These are phyloP conservation scores for Hartigia nigra DNA, from an alignment of 2,888 invertebrate genomes.

Conservation along the genomic window DNA sequence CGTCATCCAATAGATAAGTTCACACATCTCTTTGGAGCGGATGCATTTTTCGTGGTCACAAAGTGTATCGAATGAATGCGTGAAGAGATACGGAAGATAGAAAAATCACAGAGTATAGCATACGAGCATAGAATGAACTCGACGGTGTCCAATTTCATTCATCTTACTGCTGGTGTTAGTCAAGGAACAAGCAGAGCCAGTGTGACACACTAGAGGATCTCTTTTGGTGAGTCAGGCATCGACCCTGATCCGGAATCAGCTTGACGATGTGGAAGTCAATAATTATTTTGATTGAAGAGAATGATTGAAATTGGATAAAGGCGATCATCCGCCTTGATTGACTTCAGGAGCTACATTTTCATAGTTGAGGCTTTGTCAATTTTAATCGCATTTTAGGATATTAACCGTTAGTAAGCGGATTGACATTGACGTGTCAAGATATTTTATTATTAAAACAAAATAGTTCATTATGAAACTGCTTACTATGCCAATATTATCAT, in stretches of 20 bases:
- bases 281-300: neutral
- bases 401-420: neutral
- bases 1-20: conserved; percentile 19
- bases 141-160: conserved; percentile 6
- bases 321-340: neutral
- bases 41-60: conserved; percentile 11
- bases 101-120: conserved; percentile 4
- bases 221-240: neutral
- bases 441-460: neutral
- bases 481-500: neutral
- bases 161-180: neutral
- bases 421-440: neutral
- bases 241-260: neutral
- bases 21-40: conserved; percentile 15
- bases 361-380: neutral
- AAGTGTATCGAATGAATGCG: conserved; percentile 5
- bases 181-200: neutral
- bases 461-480: neutral
- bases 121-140: neutral
- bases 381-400: neutral
- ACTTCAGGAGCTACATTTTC: neutral
- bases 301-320: neutral
- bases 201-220: neutral
- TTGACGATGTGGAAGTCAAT: neutral
- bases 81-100: neutral